Base-by-base conservation (phyloP, 1,140 invertebrate genomes). In the Vanessa tameamea region DNA sequence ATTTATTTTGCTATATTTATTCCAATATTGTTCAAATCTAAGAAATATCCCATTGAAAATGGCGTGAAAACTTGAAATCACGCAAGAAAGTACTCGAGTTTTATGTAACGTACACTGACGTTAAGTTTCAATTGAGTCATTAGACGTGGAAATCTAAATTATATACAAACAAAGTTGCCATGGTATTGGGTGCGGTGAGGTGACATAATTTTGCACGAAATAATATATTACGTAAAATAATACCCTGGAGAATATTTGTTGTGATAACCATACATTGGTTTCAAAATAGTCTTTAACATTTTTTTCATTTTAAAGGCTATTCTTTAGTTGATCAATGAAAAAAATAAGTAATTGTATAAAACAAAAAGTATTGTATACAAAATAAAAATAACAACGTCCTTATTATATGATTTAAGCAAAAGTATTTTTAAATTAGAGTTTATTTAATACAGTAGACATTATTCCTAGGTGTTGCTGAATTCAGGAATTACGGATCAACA, bases 101-200 rank as follows among this genome's bases (percentile, higher is more conserved):
- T 50, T 47, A 69, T 26, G 68, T 61, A 61, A 69, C 57, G 20
- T 48, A 69, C 50, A 50, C 57, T 69, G 57, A 50, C 47, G 47
- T 61, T 50, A 69, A 69, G 57, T 69, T 69, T 69, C 55, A 69
- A 69, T 69, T 69, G 68, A 69, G 68, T 69, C 68, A 69, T 69
- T 69, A 69, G 14, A 69, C 43, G 47, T 63, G 57, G 48, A 69
- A 69, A 14, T 59, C 67, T 69, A 69, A 69, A 69, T 69, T 69
- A 69, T 47, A 69, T 50, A 69, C 55, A 69, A 69, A 63, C 68
- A 69, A 43, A 61, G 68, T 69, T 61, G 57, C 68, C 57, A 63
- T 61, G 57, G 47, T 31, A n/a, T 63, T 69, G 37, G 43, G 31
- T 61, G 31, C 31, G 23, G 16, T 20, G 9, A 61, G 57, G 57